A percentile compares a stretch with the other conserved stretches of the same genome.
phyloP scores from a whole-genome alignment of 2,888 invertebrate genomes.

The Malthinus seriepunctatus region DNA sequence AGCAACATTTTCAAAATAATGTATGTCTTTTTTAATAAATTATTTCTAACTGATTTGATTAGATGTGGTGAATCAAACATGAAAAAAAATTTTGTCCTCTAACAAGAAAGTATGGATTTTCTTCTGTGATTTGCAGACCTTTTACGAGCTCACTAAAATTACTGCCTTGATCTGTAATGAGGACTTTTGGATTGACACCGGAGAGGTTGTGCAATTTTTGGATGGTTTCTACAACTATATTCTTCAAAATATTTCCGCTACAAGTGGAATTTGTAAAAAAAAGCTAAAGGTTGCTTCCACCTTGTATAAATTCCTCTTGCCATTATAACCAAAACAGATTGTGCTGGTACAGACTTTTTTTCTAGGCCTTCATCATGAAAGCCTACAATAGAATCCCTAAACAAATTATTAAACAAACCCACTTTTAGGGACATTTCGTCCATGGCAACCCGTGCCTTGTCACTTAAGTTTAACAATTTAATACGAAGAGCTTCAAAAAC shows the following conservation, averaged over 20 bases:
- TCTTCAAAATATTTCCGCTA: not conserved
- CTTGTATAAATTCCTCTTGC: not conserved
- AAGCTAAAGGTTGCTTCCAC: not conserved
- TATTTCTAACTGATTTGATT: slow-evolving; percentile 30
- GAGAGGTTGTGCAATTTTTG: not conserved
- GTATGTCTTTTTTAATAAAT: slow-evolving; percentile 27
- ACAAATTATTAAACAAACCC: slow-evolving; percentile 13
- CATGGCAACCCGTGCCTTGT: slow-evolving; percentile 6
- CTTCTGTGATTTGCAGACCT: slow-evolving; percentile 19
- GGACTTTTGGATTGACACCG: not conserved
- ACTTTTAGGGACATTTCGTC: slow-evolving; percentile 21
- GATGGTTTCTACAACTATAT: not conserved
- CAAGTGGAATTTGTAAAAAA: not conserved
- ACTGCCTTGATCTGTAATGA: slow-evolving; percentile 8
- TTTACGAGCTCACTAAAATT: slow-evolving; percentile 21
- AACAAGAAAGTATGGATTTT: slow-evolving; percentile 27
- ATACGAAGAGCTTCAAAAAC: slow-evolving; percentile 16
- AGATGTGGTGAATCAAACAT: slow-evolving; percentile 31
- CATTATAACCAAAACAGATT: slow-evolving; percentile 1
- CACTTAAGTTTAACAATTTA: slow-evolving; percentile 7
- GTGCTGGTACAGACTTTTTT: not conserved
- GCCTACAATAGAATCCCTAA: not conserved
- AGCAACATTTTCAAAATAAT: no score
- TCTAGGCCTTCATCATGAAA: slow-evolving; percentile 1
- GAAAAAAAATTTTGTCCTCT: slow-evolving; percentile 28